Percentiles rank a stretch among this genome's conserved stretches.
These are phyloP conservation scores for Botia almorhae DNA, from an alignment of 2,797 vertebrate genomes.

Conservation along the genomic window DNA sequence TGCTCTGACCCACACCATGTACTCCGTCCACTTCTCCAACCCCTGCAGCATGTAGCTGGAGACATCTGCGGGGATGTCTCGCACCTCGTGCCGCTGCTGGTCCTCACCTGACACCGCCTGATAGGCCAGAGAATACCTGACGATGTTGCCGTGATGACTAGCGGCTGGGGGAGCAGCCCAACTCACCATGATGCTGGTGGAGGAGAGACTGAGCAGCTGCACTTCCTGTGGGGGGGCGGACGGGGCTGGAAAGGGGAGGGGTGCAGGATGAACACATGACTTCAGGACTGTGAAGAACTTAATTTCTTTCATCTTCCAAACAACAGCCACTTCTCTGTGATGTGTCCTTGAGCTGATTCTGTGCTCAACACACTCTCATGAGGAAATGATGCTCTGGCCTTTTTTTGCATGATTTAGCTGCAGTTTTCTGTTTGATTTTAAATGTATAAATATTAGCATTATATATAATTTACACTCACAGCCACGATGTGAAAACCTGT, in stretches of 20 bases:
- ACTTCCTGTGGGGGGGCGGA: constrained; percentile 98
- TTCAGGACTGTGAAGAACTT: neutral
- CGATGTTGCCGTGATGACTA: constrained; percentile 94
- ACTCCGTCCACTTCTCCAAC: constrained; percentile 99
- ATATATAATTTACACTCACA: too few species aligned
- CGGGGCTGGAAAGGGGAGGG: constrained; percentile 83
- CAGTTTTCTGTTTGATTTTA: too few species aligned
- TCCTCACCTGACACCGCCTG: constrained; percentile 92
- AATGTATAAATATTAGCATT: too few species aligned
- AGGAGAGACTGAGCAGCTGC: constrained; percentile 90
- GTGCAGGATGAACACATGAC: constrained; percentile 72
- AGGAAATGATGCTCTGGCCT: neutral
- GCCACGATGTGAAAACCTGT: too few species aligned
- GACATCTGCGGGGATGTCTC: constrained; percentile 86
- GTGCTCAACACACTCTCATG: neutral
- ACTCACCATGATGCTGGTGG: constrained; percentile 99
- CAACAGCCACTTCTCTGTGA: neutral
- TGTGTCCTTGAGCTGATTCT: neutral
- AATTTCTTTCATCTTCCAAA: neutral
- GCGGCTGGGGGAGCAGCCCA: constrained; percentile 95
- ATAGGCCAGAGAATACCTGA: constrained; percentile 96
- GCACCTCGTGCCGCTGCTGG: constrained; percentile 87
- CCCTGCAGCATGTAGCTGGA: constrained; percentile 90
- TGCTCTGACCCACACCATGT: constrained; percentile 97
- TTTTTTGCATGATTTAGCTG: too few species aligned